Conservation (phyloP, 2,797 vertebrate species). For the Acestrorhynchus altus region DNA sequence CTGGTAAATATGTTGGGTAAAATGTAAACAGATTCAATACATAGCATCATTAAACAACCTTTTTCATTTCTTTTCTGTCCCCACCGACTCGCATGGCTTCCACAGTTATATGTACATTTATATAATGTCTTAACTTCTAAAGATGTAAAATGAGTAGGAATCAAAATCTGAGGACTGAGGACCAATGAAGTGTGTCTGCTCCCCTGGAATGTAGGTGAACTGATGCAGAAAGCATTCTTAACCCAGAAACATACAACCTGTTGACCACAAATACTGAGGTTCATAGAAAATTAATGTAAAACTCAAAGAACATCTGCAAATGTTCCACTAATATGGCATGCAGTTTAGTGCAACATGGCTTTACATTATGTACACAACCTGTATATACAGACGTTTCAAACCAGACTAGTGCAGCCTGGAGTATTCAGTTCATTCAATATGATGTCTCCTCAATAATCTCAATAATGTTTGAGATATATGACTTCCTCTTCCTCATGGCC, state of each 20-base stretch:
- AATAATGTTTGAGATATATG: not conserved
- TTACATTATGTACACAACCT: not conserved
- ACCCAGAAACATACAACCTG: not conserved
- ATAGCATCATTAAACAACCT: not conserved
- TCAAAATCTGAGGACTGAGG: not conserved
- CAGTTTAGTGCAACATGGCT: slow-evolving; percentile 53
- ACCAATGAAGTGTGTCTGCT: not conserved
- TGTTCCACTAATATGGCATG: slow-evolving; percentile 33
- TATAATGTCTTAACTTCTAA: no score
- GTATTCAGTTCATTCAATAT: slow-evolving; percentile 18
- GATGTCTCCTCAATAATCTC: slow-evolving; percentile 22
- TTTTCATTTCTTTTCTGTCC: not conserved
- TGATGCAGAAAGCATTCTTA: not conserved
- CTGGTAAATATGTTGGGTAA: not conserved
- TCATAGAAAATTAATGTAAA: slow-evolving; percentile 20
- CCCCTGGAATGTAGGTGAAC: slow-evolving; percentile 7
- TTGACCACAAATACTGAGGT: slow-evolving; percentile 15
- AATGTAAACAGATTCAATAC: not conserved
- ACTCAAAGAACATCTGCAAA: slow-evolving; percentile 32
- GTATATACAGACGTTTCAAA: slow-evolving; percentile 25
- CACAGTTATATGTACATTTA: not conserved
- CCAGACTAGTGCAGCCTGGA: slow-evolving; percentile 5
- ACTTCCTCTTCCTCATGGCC: slow-evolving; percentile 12
- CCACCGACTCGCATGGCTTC: not conserved
- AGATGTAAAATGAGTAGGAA: not conserved